Evolutionary conservation across 2,797 vertebrate species (phyloP).

Genomic region (Zenarchopterus dispar): DNA sequence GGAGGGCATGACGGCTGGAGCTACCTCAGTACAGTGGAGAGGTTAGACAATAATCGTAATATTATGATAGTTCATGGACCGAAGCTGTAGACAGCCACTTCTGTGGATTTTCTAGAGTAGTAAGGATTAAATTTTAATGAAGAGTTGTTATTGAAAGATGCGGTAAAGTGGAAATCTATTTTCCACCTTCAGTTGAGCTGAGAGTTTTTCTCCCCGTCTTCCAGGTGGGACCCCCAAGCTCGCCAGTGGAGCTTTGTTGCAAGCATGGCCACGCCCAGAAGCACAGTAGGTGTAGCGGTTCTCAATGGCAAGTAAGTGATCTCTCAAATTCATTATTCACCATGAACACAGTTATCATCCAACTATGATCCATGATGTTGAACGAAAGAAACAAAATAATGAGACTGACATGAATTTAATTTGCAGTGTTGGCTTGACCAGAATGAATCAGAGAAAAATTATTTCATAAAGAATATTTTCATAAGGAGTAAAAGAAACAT

Average conservation of each 20-base stretch:
- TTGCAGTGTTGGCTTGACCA: too few relatives aligned
- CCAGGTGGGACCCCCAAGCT: slow-evolving; percentile 92
- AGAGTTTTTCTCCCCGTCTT: background rate
- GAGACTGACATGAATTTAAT: too few relatives aligned
- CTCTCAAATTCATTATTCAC: background rate
- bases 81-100: too few relatives aligned
- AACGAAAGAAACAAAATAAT: too few relatives aligned
- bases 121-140: too few relatives aligned
- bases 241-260: slow-evolving; percentile 99
- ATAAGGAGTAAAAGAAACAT: too few relatives aligned
- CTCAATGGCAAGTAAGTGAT: slow-evolving; percentile 92
- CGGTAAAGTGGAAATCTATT: background rate
- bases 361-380: too few relatives aligned
- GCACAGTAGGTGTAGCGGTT: slow-evolving; percentile 96
- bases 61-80: too few relatives aligned
- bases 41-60: slow-evolving; percentile 71
- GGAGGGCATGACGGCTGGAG: slow-evolving; percentile 99
- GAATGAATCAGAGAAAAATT: too few relatives aligned
- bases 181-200: background rate
- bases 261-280: slow-evolving; percentile 96
- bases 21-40: slow-evolving; percentile 96
- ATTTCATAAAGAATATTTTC: too few relatives aligned
- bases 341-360: too few relatives aligned
- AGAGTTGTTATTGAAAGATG: background rate
- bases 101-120: too few relatives aligned